Evolutionary conservation across 1,140 invertebrate genomes (phyloP), one percentile per base, ranked within the genome.

Genomic region (Drosophila ambigua): DNA sequence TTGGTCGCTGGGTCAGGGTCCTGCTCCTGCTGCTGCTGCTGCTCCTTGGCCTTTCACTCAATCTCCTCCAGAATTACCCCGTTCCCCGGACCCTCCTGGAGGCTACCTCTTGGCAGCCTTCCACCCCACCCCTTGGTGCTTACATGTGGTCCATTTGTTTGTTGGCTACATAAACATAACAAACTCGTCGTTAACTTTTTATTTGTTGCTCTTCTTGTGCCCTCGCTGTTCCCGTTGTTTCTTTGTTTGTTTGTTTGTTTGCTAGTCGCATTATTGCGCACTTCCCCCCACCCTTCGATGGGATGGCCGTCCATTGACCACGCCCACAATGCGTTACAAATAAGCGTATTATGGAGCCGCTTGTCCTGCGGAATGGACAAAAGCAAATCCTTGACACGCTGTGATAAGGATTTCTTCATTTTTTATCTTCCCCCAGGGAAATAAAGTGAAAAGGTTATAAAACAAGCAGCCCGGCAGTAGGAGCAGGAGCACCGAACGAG

Each of bases 361-460:
- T 77, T 88, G 84, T 88, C 79, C 83, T 88, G 64, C 52, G 79
- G 68, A 79, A 88, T 88, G 83, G 83, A 88, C 83, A 89, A 88
- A 85, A 88, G 83, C 83, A 88, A 88, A 89, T 89, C 85, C 85
- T 90, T 90, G 82, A 90, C 87, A 90, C 87, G 87, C 87, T 88
- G 79, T 90, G 87, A 90, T 90, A 90, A 90, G 87, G 87, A 90
- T 90, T 90, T 90, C 87, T 90, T 90, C 87, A 90, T 90, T 90
- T 90, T 90, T 90, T 90, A 90, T 90, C 87, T 90, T 63, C 67
- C 87, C 87, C 87, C 82, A 78, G 87, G 87, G 87, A 90, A 90
- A 90, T 90, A 90, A 90, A 90, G 79, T 90, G 87, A 90, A 90
- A 90, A 90, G 87, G 87, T 90, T 90, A 90, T 90, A 90, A 90